Conservation (phyloP, 2,113 vertebrate species). For the Trematomus loennbergii region DNA sequence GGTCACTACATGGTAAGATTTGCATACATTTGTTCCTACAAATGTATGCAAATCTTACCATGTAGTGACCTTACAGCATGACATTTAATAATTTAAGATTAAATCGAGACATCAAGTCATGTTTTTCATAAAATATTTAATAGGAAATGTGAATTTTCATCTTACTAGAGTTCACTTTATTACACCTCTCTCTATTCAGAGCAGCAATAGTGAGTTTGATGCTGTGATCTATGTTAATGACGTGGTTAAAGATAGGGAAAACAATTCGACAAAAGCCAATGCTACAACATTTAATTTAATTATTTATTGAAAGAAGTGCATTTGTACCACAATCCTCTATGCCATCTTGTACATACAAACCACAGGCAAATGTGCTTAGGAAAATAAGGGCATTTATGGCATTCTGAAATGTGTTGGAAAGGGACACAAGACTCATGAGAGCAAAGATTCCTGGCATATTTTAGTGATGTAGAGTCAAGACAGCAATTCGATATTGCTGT, state of each 20-base stretch:
- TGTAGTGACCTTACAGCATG: no score
- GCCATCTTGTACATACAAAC: no score
- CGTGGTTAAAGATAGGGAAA: neutral
- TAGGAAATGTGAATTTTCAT: neutral
- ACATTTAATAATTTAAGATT: neutral
- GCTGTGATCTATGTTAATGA: neutral
- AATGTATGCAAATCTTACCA: no score
- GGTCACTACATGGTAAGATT: neutral
- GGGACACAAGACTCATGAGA: neutral
- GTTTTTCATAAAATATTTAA: neutral
- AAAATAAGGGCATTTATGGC: neutral
- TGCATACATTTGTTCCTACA: neutral
- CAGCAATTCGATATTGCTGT: slow-evolving; percentile 19
- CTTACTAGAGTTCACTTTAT: neutral
- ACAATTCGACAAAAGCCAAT: neutral
- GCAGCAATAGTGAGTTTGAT: neutral
- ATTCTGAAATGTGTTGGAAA: neutral
- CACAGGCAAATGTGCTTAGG: no score
- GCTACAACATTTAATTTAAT: neutral
- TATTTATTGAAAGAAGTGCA: neutral
- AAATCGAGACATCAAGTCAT: neutral
- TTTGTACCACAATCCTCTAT: neutral
- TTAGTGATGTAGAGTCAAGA: slow-evolving; percentile 9
- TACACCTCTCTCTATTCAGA: neutral
- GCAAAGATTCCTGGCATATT: slow-evolving; percentile 2